phyloP scores from a whole-genome alignment of 2,113 vertebrate genomes.

The Paralichthys olivaceus region DNA sequence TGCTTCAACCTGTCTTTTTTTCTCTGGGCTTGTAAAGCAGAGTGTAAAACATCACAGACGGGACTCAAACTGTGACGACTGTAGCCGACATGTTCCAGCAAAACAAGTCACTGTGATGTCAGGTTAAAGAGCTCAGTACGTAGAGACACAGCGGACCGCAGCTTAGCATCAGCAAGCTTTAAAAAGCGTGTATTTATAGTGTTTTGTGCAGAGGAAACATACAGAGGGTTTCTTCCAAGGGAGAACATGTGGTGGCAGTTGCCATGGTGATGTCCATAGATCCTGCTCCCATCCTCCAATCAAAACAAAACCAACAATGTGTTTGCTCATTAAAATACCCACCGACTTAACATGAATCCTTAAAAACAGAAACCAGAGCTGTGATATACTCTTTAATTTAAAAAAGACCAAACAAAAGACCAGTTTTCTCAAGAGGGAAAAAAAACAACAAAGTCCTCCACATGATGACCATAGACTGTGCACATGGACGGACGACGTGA shows the following conservation, averaged over 20 bases:
- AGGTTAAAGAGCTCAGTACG: conserved; percentile 20
- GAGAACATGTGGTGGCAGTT: conserved; percentile 42
- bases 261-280: conserved; percentile 51
- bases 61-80: background rate
- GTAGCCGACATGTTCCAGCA: conserved; percentile 36
- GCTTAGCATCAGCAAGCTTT: conserved; percentile 6
- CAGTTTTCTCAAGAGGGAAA: background rate
- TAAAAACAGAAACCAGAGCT: background rate
- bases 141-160: background rate
- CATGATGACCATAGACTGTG: no score
- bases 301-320: background rate
- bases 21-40: conserved; percentile 8
- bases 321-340: background rate
- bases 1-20: conserved; percentile 11
- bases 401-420: background rate
- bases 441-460: background rate
- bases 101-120: conserved; percentile 35
- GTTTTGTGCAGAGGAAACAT: conserved; percentile 17
- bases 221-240: conserved; percentile 10
- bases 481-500: no score
- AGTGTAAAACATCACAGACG: conserved; percentile 14
- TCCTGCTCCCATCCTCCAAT: conserved; percentile 19
- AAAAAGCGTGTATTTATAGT: background rate
- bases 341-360: background rate
- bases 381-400: no score